Evolutionary conservation across 2,797 vertebrate genomes (phyloP).

Genomic region (Thalassophryne amazonica): DNA sequence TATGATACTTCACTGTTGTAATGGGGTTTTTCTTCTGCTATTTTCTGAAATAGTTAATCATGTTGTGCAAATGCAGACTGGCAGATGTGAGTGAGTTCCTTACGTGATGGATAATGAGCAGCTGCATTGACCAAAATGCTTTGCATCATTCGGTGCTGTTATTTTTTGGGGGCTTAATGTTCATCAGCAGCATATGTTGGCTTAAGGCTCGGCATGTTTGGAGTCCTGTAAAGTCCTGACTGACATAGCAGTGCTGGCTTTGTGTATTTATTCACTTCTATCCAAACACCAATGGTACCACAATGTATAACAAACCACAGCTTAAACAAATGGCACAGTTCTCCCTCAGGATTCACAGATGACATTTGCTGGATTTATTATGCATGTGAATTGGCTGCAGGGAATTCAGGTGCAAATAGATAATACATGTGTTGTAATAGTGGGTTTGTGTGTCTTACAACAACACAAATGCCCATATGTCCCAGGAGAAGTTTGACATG

Average conservation of each 20-base stretch:
- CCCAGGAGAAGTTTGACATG: constrained; percentile 36
- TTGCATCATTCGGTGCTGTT: constrained; percentile 43
- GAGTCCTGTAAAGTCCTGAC: constrained; percentile 59
- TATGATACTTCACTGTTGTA: constrained; percentile 9
- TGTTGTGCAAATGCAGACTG: constrained; percentile 39
- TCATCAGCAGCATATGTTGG: constrained; percentile 54
- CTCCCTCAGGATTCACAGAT: constrained; percentile 67
- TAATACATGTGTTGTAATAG: constrained; percentile 64
- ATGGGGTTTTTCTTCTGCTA: constrained; percentile 39
- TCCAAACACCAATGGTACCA: constrained; percentile 70
- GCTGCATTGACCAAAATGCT: constrained; percentile 49
- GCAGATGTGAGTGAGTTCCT: constrained; percentile 28
- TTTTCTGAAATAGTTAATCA: constrained; percentile 65
- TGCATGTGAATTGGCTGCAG: constrained; percentile 70
- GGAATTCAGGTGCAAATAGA: constrained; percentile 75
- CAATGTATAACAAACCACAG: constrained; percentile 63
- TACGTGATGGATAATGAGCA: constrained; percentile 17
- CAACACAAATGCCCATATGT: constrained; percentile 65
- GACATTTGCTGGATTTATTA: constrained; percentile 74
- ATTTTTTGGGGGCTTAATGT: constrained; percentile 33
- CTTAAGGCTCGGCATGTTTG: constrained; percentile 52
- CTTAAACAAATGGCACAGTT: constrained; percentile 75
- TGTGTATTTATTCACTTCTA: constrained; percentile 75
- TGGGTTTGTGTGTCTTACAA: constrained; percentile 65
- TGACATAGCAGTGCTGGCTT: constrained; percentile 62